Conservation (phyloP, 2,888 invertebrate genomes). For the Spicauda simplicius region DNA sequence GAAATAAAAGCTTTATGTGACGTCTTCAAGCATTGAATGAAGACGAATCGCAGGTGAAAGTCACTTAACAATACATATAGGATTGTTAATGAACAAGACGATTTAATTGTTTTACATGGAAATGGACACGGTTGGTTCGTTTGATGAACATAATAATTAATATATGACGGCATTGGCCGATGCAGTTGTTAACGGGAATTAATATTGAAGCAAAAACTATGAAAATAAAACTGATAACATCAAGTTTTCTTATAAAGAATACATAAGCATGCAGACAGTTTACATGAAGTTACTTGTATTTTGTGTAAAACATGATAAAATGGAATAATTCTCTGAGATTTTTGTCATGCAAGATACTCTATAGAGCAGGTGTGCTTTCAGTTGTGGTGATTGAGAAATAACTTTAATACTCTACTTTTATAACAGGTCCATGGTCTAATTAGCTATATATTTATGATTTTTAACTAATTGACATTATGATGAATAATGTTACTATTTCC, state of each 20-base stretch:
- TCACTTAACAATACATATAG: conserved; percentile 28
- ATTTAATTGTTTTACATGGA: conserved; percentile 25
- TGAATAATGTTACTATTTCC: conserved; percentile 17
- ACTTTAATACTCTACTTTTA: background rate
- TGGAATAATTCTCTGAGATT: too few species aligned
- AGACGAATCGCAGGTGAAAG: too few species aligned
- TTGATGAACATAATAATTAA: conserved; percentile 28
- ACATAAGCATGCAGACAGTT: too few species aligned
- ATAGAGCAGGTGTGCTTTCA: too few species aligned
- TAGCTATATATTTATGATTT: background rate
- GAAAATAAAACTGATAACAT: too few species aligned
- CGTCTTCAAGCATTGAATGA: too few species aligned
- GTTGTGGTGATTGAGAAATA: background rate
- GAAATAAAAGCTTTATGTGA: too few species aligned
- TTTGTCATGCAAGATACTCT: too few species aligned
- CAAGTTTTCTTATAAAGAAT: too few species aligned
- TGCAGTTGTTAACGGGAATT: background rate
- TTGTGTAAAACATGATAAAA: too few species aligned
- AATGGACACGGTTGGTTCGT: conserved; percentile 28
- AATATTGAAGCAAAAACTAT: too few species aligned
- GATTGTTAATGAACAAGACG: conserved; percentile 27
- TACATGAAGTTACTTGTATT: too few species aligned
- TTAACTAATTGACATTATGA: conserved; percentile 22
- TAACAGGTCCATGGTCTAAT: background rate
- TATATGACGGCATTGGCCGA: conserved; percentile 9